Conservation (phyloP, 2,888 invertebrate genomes). For the Agrochola lota region DNA sequence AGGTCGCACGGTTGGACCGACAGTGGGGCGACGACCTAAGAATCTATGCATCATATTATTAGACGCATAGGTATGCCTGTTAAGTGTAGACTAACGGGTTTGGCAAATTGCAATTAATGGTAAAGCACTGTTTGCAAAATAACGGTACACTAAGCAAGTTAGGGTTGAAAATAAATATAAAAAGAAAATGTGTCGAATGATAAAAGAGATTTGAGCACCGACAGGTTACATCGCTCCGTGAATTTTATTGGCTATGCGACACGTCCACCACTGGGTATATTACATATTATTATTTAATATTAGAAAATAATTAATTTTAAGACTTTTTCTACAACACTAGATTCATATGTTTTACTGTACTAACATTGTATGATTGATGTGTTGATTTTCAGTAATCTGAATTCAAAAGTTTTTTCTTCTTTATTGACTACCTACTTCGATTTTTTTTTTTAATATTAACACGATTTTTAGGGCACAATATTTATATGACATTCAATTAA, state of each 20-base stretch:
- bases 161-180: not conserved
- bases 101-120: conserved; percentile 22
- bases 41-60: conserved; percentile 23
- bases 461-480: not conserved
- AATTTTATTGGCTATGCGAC: not conserved
- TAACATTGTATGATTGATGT: too few species aligned
- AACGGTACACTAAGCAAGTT: not conserved
- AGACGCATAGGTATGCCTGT: conserved; percentile 17
- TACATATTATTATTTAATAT: too few species aligned
- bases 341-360: too few species aligned
- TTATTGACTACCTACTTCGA: too few species aligned
- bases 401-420: too few species aligned
- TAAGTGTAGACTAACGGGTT: conserved; percentile 19
- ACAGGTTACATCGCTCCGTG: not conserved
- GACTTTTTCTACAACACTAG: too few species aligned
- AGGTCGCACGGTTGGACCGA: conserved; percentile 62
- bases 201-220: not conserved
- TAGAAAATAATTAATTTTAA: too few species aligned
- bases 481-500: not conserved
- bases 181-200: not conserved
- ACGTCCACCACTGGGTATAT: too few species aligned
- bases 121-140: conserved; percentile 16
- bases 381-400: too few species aligned
- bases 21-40: conserved; percentile 45
- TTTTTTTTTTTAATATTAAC: not conserved